phyloP scores from a whole-genome alignment of 2,113 vertebrate genomes.

The Sus scrofa region T2T-Sscrofa CM000812.6:134248001-134248500 shows the following conservation, averaged over 20 bases:
- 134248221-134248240: background rate
- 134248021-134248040: background rate
- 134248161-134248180: background rate
- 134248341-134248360: slow-evolving; percentile 37
- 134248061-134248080: background rate
- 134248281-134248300: slow-evolving; percentile 49
- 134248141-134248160: background rate
- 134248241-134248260: slow-evolving; percentile 37
- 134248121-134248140: background rate
- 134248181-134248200: background rate
- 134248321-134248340: slow-evolving; percentile 30
- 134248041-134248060: background rate
- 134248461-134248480: background rate
- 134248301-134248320: slow-evolving; percentile 78
- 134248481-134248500: background rate
- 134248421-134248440: background rate
- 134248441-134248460: background rate
- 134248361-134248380: slow-evolving; percentile 34
- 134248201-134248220: background rate
- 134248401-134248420: slow-evolving; percentile 21
- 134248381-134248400: slow-evolving; percentile 17
- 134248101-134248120: background rate
- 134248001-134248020: background rate
- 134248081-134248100: background rate
- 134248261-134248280: background rate